A percentile compares a stretch with the other conserved stretches of the same genome.
Conservation (phyloP, 2,113 vertebrate species). For the Gracilinanus agilis region DNA sequence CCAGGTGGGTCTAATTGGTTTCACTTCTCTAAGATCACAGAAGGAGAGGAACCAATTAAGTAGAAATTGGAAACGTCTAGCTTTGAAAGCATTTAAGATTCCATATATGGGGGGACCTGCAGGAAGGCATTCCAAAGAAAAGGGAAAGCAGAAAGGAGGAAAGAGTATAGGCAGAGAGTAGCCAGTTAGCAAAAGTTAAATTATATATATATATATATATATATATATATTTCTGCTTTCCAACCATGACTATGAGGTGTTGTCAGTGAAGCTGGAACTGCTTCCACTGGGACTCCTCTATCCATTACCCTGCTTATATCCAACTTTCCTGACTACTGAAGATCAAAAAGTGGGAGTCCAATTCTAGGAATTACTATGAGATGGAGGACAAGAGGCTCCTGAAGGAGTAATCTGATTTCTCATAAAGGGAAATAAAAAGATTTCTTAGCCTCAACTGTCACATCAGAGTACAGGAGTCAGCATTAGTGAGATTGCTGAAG, state of each 20-base stretch:
- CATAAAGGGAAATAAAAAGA: background rate
- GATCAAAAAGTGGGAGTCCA: background rate
- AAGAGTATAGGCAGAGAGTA: background rate
- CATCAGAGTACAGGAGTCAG: conserved; percentile 16
- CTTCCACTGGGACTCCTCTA: background rate
- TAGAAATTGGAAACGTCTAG: background rate
- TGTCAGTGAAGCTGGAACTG: background rate
- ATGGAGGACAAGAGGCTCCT: background rate
- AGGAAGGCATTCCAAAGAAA: background rate
- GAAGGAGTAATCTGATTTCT: background rate
- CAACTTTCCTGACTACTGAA: background rate
- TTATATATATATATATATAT: too few species aligned
- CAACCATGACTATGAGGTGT: background rate
- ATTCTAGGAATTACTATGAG: background rate
- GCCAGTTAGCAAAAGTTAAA: background rate
- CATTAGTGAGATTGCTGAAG: background rate
- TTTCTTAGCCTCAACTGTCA: background rate
- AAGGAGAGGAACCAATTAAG: background rate
- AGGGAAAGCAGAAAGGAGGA: background rate
- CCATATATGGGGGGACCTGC: background rate
- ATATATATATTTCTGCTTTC: background rate
- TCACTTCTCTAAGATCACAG: background rate
- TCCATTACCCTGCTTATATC: conserved; percentile 26
- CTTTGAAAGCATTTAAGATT: background rate
- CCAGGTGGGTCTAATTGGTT: background rate